Percentiles rank a stretch among this genome's conserved stretches.
phyloP scores from a whole-genome alignment of 2,797 vertebrate species.

The Leptodactylus fallax region DNA sequence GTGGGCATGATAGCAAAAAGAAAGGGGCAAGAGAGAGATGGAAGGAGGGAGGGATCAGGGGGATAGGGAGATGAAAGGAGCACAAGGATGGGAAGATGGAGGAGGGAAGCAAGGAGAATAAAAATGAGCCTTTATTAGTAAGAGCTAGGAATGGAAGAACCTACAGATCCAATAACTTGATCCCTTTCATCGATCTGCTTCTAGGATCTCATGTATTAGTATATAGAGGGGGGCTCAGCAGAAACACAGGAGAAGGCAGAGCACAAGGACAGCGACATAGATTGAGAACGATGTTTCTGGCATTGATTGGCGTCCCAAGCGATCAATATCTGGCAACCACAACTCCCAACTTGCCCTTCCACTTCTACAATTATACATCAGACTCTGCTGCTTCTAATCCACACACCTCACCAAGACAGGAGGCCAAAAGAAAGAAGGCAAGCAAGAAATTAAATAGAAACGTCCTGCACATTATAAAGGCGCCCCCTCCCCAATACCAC shows the following conservation, averaged over 20 bases:
- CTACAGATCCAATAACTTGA: background rate
- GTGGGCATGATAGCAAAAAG: background rate
- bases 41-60: conserved; percentile 20
- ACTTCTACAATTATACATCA: conserved; percentile 7
- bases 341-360: conserved; percentile 11
- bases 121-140: background rate
- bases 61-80: conserved; percentile 20
- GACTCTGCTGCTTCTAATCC: background rate
- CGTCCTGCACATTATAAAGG: conserved; percentile 2
- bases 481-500: background rate
- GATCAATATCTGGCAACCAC: conserved; percentile 41
- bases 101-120: conserved; percentile 24
- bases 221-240: background rate
- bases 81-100: conserved; percentile 22
- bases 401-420: background rate
- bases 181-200: background rate
- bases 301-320: conserved; percentile 53
- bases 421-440: background rate
- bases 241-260: background rate
- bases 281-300: conserved; percentile 36
- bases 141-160: background rate
- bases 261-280: conserved; percentile 7
- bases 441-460: background rate
- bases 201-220: background rate
- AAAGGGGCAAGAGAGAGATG: conserved; percentile 14